Percentiles rank a stretch among this genome's conserved stretches.
Evolutionary conservation across 2,113 vertebrate species (phyloP).

Genomic region (Hepsetus odoe): DNA sequence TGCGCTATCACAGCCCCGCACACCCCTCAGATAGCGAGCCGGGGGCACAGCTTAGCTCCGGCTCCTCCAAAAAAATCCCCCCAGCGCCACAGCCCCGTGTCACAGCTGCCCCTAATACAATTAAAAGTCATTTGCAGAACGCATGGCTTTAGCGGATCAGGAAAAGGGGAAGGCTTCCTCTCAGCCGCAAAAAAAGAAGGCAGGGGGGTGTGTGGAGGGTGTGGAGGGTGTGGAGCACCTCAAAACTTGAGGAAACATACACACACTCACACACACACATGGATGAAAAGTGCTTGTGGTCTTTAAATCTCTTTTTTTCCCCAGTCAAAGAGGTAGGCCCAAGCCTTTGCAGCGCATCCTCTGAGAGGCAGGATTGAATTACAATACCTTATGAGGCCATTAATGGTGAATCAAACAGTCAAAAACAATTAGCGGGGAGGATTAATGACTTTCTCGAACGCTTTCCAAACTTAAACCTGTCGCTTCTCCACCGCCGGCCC

Average conservation of each 20-base stretch:
- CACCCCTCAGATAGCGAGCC: slow-evolving; percentile 80
- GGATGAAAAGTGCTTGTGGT: background rate
- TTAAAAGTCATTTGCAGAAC: slow-evolving; percentile 84
- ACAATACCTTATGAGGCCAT: slow-evolving; percentile 51
- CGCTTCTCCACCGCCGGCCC: background rate
- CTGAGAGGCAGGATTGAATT: slow-evolving; percentile 31
- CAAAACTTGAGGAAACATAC: slow-evolving; percentile 56
- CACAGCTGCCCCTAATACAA: slow-evolving; percentile 83
- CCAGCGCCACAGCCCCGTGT: slow-evolving; percentile 75
- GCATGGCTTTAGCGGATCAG: slow-evolving; percentile 74
- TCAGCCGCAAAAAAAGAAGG: background rate
- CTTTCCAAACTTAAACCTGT: slow-evolving; percentile 11
- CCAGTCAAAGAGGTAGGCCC: background rate
- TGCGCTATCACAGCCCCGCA: slow-evolving; percentile 79
- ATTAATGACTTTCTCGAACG: slow-evolving; percentile 32
- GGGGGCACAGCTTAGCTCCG: slow-evolving; percentile 78
- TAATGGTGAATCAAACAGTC: slow-evolving; percentile 25
- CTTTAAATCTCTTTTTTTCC: background rate
- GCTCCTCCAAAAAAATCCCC: slow-evolving; percentile 74
- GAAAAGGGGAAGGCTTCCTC: slow-evolving; percentile 44
- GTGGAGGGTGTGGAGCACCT: slow-evolving; percentile 35
- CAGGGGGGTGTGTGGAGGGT: background rate
- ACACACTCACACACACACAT: slow-evolving; percentile 22
- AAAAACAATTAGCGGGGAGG: slow-evolving; percentile 36
- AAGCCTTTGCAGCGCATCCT: background rate